Conservation (phyloP, 2,888 invertebrate species). For the Tridacna crocea region DNA sequence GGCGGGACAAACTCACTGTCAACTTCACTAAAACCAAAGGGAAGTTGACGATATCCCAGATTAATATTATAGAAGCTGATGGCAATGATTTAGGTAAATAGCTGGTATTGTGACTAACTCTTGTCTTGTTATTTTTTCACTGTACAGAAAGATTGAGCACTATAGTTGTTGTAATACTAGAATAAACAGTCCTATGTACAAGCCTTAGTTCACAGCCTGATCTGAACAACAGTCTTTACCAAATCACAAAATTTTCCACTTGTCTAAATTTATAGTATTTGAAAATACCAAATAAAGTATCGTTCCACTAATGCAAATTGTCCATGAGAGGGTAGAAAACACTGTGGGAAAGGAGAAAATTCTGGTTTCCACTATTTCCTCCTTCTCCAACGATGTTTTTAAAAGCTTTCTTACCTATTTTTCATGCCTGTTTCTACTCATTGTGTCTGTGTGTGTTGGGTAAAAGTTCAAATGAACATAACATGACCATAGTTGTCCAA, state of each 20-base stretch:
- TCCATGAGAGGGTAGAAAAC: no score
- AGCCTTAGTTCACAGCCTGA: no score
- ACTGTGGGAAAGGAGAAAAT: no score
- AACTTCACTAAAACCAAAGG: conserved; percentile 75
- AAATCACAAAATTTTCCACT: no score
- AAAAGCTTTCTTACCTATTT: neutral
- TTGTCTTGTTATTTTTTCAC: neutral
- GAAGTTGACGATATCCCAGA: conserved; percentile 74
- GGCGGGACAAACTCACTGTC: conserved; percentile 65
- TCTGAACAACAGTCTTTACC: no score
- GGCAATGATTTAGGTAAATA: conserved; percentile 51
- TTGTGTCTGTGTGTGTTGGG: no score
- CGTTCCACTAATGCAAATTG: no score
- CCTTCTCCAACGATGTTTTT: neutral
- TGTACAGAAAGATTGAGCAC: neutral
- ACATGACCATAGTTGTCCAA: no score
- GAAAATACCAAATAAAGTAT: neutral
- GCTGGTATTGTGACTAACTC: conserved; percentile 26
- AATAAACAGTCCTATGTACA: no score
- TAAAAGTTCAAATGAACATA: no score
- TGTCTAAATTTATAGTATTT: neutral
- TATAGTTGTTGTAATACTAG: neutral
- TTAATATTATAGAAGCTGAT: conserved; percentile 56
- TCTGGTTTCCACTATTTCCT: neutral
- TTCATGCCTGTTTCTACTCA: no score